Percentiles rank a stretch among this genome's conserved stretches.
These are phyloP conservation scores for Cottus gobio DNA, from an alignment of 2,113 vertebrate genomes.

Conservation along the genomic window DNA sequence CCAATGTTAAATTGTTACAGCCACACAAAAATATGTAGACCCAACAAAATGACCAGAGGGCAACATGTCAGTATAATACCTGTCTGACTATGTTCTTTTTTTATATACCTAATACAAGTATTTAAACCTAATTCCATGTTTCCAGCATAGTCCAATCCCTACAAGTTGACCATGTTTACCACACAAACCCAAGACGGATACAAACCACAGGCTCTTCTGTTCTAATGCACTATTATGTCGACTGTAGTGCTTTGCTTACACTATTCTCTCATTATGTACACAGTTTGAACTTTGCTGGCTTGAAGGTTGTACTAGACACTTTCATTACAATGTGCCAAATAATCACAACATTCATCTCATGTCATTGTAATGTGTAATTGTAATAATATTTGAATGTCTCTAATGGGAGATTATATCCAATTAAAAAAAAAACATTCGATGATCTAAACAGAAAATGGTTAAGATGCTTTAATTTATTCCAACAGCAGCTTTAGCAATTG, in stretches of 20 bases:
- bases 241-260: neutral
- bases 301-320: neutral
- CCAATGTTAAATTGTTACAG: neutral
- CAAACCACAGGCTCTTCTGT: constrained; percentile 18
- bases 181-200: neutral
- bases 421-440: neutral
- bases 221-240: neutral
- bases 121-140: neutral
- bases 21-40: neutral
- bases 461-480: neutral
- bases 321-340: neutral
- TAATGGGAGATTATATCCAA: neutral
- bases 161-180: neutral
- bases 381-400: neutral
- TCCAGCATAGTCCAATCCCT: neutral
- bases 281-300: constrained; percentile 9
- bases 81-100: neutral
- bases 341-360: neutral
- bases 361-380: neutral
- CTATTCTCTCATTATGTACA: constrained; percentile 2
- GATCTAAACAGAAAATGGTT: neutral
- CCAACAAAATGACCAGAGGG: neutral
- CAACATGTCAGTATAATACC: neutral
- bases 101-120: neutral
- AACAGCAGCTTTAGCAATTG: neutral